Evolutionary conservation across 2,888 invertebrate species (phyloP).

Genomic region (Antheraea yamamai): DNA sequence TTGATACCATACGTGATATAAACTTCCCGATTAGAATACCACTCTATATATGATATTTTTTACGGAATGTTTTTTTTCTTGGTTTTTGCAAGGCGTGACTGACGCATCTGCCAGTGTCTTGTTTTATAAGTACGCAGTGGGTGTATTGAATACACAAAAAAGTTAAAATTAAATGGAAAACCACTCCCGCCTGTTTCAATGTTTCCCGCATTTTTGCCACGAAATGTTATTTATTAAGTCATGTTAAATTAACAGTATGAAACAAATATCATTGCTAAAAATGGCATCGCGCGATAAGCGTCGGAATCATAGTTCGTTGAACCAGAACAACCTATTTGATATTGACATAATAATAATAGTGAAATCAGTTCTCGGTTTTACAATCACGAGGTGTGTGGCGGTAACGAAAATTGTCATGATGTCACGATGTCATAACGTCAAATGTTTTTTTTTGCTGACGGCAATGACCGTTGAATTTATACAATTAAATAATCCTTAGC

Average conservation of each 20-base stretch:
- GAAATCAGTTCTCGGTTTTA: constrained; percentile 1
- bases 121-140: too few species aligned
- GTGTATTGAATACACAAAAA: too few species aligned
- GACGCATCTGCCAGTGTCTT: too few species aligned
- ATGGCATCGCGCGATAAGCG: constrained; percentile 5
- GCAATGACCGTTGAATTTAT: too few species aligned
- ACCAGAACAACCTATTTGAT: constrained; percentile 5
- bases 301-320: constrained; percentile 2
- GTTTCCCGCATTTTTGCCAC: not conserved
- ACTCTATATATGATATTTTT: too few species aligned
- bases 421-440: not conserved
- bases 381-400: not conserved
- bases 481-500: too few species aligned
- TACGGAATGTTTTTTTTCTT: too few species aligned
- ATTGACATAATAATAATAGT: constrained; percentile 10
- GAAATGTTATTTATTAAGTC: not conserved
- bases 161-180: too few species aligned
- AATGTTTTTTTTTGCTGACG: too few species aligned
- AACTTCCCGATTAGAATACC: too few species aligned
- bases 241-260: not conserved
- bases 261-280: constrained; percentile 11
- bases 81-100: too few species aligned
- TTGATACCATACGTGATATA: too few species aligned
- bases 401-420: not conserved
- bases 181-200: not conserved